These are phyloP conservation scores for Irena cyanogastra DNA, from an alignment of 2,113 vertebrate genomes.

Conservation along the genomic window DNA sequence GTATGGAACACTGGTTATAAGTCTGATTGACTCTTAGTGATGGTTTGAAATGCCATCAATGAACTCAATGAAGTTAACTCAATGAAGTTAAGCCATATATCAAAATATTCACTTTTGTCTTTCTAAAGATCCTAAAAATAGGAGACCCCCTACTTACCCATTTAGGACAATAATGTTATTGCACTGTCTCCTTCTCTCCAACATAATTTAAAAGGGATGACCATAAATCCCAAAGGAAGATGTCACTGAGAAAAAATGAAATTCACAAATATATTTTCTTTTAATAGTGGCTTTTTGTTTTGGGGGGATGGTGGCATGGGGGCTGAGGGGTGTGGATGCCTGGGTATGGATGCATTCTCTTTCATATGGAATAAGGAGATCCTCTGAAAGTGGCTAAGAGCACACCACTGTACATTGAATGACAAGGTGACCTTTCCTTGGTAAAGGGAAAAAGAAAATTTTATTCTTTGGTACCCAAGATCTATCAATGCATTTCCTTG, in stretches of 20 bases:
- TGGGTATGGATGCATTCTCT: not conserved
- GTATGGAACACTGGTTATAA: not conserved
- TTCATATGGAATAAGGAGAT: not conserved
- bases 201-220: not conserved
- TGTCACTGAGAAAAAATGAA: not conserved
- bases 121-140: not conserved
- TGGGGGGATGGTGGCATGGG: rapidly evolving
- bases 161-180: not conserved
- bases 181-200: not conserved
- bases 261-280: not conserved
- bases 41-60: not conserved
- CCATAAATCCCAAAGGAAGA: not conserved
- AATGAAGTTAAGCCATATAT: not conserved
- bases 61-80: not conserved
- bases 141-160: not conserved
- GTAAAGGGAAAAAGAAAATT: not conserved
- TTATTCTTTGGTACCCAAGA: not conserved
- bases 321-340: rapidly evolving
- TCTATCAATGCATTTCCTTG: not conserved
- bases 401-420: not conserved
- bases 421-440: not conserved
- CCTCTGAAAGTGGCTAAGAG: not conserved
- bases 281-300: not conserved
- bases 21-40: not conserved
- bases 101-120: not conserved